phyloP scores from a whole-genome alignment of 1,140 invertebrate species.

The Hetaerina americana region DNA sequence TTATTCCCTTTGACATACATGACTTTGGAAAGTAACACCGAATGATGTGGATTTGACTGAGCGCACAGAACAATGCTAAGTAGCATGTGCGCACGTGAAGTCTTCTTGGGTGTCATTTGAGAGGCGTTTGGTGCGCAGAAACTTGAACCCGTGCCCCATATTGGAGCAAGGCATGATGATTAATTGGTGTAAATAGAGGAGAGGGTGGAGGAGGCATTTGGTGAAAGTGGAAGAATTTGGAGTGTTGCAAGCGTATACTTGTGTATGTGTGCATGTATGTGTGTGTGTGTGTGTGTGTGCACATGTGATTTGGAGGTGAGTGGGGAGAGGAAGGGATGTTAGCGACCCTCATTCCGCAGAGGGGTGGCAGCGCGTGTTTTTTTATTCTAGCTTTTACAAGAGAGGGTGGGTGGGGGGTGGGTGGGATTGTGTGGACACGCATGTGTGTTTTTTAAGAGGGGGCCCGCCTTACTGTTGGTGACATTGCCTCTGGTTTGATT shows the following conservation, averaged over 20 bases:
- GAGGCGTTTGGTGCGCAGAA: neutral
- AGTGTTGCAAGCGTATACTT: too few species aligned
- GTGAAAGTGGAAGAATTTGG: neutral
- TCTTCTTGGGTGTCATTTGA: neutral
- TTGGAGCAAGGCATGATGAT: neutral
- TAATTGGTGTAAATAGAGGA: neutral
- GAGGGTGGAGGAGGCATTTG: neutral
- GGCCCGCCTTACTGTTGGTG: neutral
- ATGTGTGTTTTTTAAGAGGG: neutral
- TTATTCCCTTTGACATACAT: neutral
- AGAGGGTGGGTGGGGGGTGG: too few species aligned
- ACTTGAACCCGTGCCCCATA: neutral
- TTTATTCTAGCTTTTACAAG: neutral
- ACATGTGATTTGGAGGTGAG: too few species aligned
- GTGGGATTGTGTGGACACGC: too few species aligned
- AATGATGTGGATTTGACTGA: neutral
- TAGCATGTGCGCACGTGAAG: neutral
- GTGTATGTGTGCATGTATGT: too few species aligned
- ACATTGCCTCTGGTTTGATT: neutral
- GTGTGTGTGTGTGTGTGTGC: too few species aligned
- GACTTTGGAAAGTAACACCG: neutral
- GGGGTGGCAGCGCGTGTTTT: too few species aligned
- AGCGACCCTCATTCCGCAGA: too few species aligned
- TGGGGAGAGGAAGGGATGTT: too few species aligned
- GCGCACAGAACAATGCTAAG: neutral